phyloP scores from a whole-genome alignment of 2,888 invertebrate species.

The Tipula vernalis region DNA sequence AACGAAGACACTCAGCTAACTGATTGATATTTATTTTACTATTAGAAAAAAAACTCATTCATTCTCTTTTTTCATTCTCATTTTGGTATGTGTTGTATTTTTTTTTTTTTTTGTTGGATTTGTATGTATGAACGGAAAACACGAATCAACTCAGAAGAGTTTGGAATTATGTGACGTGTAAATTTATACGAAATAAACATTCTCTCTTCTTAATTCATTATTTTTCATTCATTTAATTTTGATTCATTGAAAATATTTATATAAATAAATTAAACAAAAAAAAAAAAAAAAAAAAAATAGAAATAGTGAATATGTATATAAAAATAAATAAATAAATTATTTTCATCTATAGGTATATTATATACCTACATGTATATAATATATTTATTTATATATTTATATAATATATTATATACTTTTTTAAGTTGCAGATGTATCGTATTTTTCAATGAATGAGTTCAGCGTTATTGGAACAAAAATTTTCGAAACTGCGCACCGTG shows the following conservation, averaged over 20 bases:
- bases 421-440: not conserved
- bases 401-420: not conserved
- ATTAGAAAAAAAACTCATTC: not conserved
- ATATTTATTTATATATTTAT: too few species aligned
- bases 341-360: too few species aligned
- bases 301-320: too few species aligned
- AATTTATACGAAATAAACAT: not conserved
- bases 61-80: not conserved
- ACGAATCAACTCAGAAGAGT: not conserved
- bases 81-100: not conserved
- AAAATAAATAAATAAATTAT: too few species aligned
- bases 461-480: constrained; percentile 8
- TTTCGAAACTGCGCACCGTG: constrained; percentile 12
- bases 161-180: not conserved
- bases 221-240: not conserved
- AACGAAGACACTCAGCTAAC: constrained; percentile 5
- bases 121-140: not conserved
- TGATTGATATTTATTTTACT: not conserved
- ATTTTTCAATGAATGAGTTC: constrained; percentile 6
- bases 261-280: not conserved
- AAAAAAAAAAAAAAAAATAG: not conserved
- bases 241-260: not conserved
- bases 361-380: too few species aligned
- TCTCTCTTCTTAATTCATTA: not conserved
- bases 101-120: too few species aligned